Conservation (phyloP, 1,140 invertebrate species). For the Drosophila miranda region DNA sequence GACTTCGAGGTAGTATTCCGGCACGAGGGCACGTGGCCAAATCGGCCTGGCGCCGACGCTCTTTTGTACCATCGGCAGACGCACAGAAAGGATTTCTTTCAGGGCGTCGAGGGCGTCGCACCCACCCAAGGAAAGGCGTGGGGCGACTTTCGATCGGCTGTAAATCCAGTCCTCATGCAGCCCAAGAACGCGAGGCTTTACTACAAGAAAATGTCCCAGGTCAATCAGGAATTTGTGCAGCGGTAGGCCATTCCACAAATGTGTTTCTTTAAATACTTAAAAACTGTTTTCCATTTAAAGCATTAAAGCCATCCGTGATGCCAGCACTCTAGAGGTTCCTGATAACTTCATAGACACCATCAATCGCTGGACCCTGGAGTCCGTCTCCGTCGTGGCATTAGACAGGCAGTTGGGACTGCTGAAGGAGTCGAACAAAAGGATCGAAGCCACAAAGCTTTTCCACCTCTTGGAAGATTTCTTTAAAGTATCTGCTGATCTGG, state of each 20-base stretch:
- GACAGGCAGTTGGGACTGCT: conserved; percentile 76
- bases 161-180: conserved; percentile 76
- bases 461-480: conserved; percentile 84
- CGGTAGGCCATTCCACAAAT: conserved; percentile 28
- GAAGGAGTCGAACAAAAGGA: conserved; percentile 53
- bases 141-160: conserved; percentile 58
- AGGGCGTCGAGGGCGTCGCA: conserved; percentile 51
- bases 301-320: conserved; percentile 80
- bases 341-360: conserved; percentile 85
- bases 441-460: conserved; percentile 39
- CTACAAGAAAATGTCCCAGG: conserved; percentile 66
- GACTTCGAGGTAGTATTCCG: conserved; percentile 63
- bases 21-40: conserved; percentile 66
- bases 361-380: conserved; percentile 88
- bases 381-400: conserved; percentile 87
- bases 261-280: not conserved
- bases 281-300: conserved; percentile 4
- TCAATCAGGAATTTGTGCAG: conserved; percentile 72
- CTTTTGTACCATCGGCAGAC: conserved; percentile 47
- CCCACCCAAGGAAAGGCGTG: conserved; percentile 57
- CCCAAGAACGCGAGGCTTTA: conserved; percentile 63
- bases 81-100: conserved; percentile 52
- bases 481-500: conserved; percentile 83
- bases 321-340: conserved; percentile 84
- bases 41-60: conserved; percentile 32